A percentile compares a stretch with the other conserved stretches of the same genome.
These are phyloP conservation scores for Seriola quinqueradiata DNA, from an alignment of 2,113 vertebrate species.

Conservation along the genomic window DNA sequence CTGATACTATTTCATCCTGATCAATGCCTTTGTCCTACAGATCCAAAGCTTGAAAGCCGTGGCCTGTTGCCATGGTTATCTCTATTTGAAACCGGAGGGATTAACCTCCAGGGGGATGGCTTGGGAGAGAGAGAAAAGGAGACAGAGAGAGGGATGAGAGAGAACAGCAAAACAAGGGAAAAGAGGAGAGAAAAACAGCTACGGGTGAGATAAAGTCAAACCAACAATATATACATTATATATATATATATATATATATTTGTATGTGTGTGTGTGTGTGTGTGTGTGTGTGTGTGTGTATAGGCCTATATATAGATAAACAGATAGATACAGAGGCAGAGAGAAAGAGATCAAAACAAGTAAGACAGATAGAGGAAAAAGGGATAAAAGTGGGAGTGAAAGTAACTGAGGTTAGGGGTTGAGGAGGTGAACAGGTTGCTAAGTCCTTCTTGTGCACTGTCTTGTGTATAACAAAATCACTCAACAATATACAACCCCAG, in stretches of 20 bases:
- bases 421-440: conserved; percentile 11
- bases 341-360: neutral
- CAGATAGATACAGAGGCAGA: neutral
- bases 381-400: neutral
- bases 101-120: conserved; percentile 74
- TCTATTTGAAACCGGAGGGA: conserved; percentile 75
- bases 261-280: neutral
- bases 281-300: too few species aligned
- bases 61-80: conserved; percentile 83
- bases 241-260: neutral
- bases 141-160: conserved; percentile 2
- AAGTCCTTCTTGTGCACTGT: neutral
- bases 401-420: neutral
- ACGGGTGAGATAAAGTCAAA: neutral
- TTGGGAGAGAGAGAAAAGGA: conserved; percentile 37
- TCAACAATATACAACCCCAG: conserved; percentile 6
- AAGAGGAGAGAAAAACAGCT: conserved; percentile 41
- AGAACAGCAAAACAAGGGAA: conserved; percentile 32
- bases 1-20: conserved; percentile 75
- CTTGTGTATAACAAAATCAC: neutral
- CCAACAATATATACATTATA: neutral
- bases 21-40: conserved; percentile 75
- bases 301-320: neutral
- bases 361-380: neutral
- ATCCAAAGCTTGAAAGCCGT: conserved; percentile 66